Base-by-base conservation (phyloP, 2,888 invertebrate genomes). In the Escarpia spicata region DNA sequence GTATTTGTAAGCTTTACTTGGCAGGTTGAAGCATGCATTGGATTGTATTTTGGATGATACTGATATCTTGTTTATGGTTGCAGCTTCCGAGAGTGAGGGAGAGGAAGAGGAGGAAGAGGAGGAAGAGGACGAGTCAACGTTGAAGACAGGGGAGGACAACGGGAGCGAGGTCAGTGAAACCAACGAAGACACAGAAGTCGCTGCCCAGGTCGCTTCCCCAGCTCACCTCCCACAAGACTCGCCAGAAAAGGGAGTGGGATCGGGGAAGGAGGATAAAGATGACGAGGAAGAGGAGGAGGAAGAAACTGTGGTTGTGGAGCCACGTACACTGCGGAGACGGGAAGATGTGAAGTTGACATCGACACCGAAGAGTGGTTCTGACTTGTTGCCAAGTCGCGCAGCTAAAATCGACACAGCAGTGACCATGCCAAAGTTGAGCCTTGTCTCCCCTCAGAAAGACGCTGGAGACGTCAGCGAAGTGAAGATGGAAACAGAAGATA, bases 211-310 rank as follows among this genome's bases (percentile, higher is more conserved):
- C 19, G 44, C 92, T 37, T 44, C 52, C 43, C 19, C 92, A 12
- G 52, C 52, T 31, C 15, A 58, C 90, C 92, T 90, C 92, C 90
- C 90, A 89, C 19, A 52, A 91, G 90, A 89, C 90, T 12, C 91
- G 90, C 10, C 44, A 90, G 52, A 44, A 37, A 60, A 91, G 37
- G 37, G 75, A 26, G 43, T 43, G 92, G 92, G 19, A 92, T 91
- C 90, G 44, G 91, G 43, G 92, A 92, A 93, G n/a, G 93, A 93
- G 37, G 92, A 93, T 44, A 92, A 93, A 58, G 90, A 90, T 10
- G 93, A 93, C 12, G 92, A 91, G 90, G 93, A 93, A 26, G 92
- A 91, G 60, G 92, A 89, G 92, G 75, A 92, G 26, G 44, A 37
- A 44, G 91, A 45, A 43, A 91, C 43, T 31, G 37, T 91, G 37